These are phyloP conservation scores for Raja brachyura DNA, from an alignment of 2,113 vertebrate genomes.

Conservation along the genomic window DNA sequence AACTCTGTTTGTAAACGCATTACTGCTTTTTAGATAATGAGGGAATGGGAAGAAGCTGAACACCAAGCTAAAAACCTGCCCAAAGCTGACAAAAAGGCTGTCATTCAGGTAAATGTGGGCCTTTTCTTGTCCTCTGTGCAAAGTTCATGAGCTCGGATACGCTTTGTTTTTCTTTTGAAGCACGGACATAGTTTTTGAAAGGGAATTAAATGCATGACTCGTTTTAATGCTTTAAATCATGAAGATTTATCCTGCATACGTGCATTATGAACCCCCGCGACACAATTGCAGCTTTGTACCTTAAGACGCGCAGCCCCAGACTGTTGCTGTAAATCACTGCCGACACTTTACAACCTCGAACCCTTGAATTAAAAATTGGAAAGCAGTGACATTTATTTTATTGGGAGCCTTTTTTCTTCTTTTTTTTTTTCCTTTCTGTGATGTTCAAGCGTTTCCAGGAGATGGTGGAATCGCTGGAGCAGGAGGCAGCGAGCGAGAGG, in stretches of 20 bases:
- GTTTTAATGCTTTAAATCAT: neutral
- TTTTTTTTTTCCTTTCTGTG: neutral
- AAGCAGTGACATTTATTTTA: neutral
- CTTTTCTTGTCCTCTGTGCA: neutral
- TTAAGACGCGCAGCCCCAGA: neutral
- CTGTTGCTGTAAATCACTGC: neutral
- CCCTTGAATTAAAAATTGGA: slow-evolving; percentile 1
- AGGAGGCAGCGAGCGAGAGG: slow-evolving; percentile 89
- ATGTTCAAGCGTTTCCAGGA: slow-evolving; percentile 86
- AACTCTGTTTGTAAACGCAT: slow-evolving; percentile 29
- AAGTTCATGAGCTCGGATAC: neutral
- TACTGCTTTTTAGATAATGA: slow-evolving; percentile 76
- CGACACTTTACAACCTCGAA: neutral
- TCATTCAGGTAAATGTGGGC: slow-evolving; percentile 77
- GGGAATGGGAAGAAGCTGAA: slow-evolving; percentile 97
- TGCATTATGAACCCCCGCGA: neutral
- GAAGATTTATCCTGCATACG: neutral
- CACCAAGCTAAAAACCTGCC: slow-evolving; percentile 89
- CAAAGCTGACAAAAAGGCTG: slow-evolving; percentile 89
- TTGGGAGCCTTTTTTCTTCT: neutral
- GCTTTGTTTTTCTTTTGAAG: neutral
- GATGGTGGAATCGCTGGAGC: slow-evolving; percentile 90
- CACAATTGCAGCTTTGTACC: neutral
- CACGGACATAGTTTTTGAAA: neutral
- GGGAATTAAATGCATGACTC: neutral